Base-by-base conservation (phyloP, 2,797 vertebrate species). In the Cirrhinus molitorella region DNA sequence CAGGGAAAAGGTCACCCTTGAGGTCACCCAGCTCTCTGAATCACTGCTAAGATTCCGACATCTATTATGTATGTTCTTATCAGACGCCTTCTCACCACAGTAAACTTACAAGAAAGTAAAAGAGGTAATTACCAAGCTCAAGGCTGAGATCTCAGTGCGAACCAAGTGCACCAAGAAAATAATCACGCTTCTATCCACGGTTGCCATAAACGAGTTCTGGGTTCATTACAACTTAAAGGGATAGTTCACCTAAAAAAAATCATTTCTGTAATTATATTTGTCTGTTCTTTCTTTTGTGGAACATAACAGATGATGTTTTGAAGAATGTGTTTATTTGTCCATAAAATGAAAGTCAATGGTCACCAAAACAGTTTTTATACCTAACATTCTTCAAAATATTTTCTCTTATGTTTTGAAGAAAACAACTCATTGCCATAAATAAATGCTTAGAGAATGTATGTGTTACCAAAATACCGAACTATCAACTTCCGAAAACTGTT, bases 1-100 rank as follows among this genome's bases (percentile, higher is more conserved):
- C 45, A 65, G 34, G 59, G 79, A 9, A 72, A 85, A 67, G 45
- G 66, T 47, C 57, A 53, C 4, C 14, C 81, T 59, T 47, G 16
- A 65, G 70, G 70, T 63, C 57, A 37, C 8, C 10, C 43, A 37
- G 45, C 28, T 72, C 57, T 51, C 31, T 3, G 7, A 80, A 80
- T 70, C 79, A 71, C 51, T 31, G 11, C 17, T 80, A 45, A 71
- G 34, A 70, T 45, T 80, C 23, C 2, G 4, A 81, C 23, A 73
- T 73, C 13, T 23, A 73, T 81, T 61, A 71, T 23, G n/a, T 12
- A 81, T 61, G 25, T 34, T 17, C 55, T 81, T 73, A 73, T 72
- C 55, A 73, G 19, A 63, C 21, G 5, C 53, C 25, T 28, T 45
- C 51, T 71, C 28, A 34, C 34, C 53, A 73, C 70, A 63, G 40